Evolutionary conservation across 2,797 vertebrate species (phyloP).

Genomic region (Tarsius wallacei): DNA sequence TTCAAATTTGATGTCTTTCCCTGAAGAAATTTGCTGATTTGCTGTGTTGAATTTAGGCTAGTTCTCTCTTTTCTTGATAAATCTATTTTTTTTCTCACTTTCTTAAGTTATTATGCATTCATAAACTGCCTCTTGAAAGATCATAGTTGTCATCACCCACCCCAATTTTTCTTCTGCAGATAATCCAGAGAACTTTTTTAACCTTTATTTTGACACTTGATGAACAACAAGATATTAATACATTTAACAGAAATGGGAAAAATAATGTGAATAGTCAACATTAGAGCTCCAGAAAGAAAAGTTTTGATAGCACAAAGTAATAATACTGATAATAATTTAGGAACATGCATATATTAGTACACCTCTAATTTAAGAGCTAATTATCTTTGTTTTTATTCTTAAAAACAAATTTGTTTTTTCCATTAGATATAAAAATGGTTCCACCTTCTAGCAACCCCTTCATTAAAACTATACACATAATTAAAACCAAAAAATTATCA

Average conservation of each 20-base stretch:
- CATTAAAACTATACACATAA: constrained; percentile 81
- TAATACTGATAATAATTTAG: constrained; percentile 79
- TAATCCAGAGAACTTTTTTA: constrained; percentile 81
- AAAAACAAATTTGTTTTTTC: constrained; percentile 82
- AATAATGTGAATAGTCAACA: constrained; percentile 78
- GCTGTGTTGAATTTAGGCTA: constrained; percentile 83
- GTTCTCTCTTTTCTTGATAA: constrained; percentile 83
- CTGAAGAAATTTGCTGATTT: constrained; percentile 89
- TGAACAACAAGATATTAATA: constrained; percentile 82
- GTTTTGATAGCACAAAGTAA: constrained; percentile 81
- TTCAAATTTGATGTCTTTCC: constrained; percentile 88
- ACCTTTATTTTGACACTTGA: constrained; percentile 78
- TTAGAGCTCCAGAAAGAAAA: constrained; percentile 73
- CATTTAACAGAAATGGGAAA: constrained; percentile 76
- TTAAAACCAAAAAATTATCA: constrained; percentile 85
- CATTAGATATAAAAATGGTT: constrained; percentile 78
- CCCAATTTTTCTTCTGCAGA: constrained; percentile 80
- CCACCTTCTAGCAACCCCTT: constrained; percentile 63
- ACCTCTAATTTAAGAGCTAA: constrained; percentile 82
- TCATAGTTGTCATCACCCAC: constrained; percentile 75
- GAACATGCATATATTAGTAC: constrained; percentile 74
- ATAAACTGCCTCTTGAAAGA: constrained; percentile 83
- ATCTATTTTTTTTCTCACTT: constrained; percentile 82
- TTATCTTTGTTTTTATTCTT: constrained; percentile 88
- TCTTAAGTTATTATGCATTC: constrained; percentile 81